These are phyloP conservation scores for Megalops cyprinoides DNA, from an alignment of 2,797 vertebrate species.

Conservation along the genomic window DNA sequence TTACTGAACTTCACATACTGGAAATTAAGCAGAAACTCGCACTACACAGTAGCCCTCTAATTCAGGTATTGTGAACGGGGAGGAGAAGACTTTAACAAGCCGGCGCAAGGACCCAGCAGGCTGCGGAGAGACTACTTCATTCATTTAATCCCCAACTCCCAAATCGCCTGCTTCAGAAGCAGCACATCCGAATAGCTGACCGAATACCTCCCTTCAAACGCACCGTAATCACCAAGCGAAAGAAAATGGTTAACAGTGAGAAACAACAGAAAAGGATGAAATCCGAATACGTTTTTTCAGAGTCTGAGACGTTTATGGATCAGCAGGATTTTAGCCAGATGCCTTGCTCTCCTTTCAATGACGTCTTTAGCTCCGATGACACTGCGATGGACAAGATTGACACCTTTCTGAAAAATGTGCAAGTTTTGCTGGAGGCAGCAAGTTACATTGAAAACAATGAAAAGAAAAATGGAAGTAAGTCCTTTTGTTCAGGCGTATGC, in stretches of 20 bases:
- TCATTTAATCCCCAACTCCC: conserved; percentile 80
- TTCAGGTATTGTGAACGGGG: no score
- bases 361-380: conserved; percentile 87
- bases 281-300: conserved; percentile 76
- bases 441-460: conserved; percentile 90
- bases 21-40: no score
- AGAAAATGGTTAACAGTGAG: conserved; percentile 86
- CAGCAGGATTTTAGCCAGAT: conserved; percentile 75
- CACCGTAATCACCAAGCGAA: conserved; percentile 36
- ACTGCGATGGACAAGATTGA: conserved; percentile 87
- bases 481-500: conserved; percentile 42
- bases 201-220: conserved; percentile 43
- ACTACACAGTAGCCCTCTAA: no score
- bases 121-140: conserved; percentile 65
- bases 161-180: conserved; percentile 71
- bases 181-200: conserved; percentile 64
- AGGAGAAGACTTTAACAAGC: no score
- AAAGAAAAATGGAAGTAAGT: conserved; percentile 97
- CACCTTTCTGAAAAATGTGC: conserved; percentile 96
- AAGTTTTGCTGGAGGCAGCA: conserved; percentile 93
- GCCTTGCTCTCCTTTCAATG: conserved; percentile 84
- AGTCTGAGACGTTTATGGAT: conserved; percentile 75
- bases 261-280: conserved; percentile 79
- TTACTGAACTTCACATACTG: no score
- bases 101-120: conserved; percentile 80